phyloP scores from a whole-genome alignment of 2,797 vertebrate genomes.

The Sarcoramphus papa region DNA sequence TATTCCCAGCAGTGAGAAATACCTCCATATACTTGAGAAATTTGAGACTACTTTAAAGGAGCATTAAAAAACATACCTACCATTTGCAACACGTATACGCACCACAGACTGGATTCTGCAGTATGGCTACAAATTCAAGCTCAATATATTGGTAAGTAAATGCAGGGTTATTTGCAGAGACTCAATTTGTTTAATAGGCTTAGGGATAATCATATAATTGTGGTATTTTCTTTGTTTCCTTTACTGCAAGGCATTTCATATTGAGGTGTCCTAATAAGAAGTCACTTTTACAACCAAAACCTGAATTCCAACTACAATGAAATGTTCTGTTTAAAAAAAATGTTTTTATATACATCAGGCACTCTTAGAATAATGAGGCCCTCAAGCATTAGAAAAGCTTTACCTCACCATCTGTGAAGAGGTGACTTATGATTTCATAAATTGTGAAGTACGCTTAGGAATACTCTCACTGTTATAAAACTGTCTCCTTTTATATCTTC shows the following conservation, averaged over 20 bases:
- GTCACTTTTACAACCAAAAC: neutral
- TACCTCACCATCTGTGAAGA: conserved; percentile 23
- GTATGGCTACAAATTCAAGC: neutral
- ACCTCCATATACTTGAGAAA: neutral
- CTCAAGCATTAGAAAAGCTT: conserved; percentile 25
- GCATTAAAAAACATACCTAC: neutral
- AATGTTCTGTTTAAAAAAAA: neutral
- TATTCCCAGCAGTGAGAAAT: neutral
- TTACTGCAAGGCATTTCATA: neutral
- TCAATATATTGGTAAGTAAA: neutral
- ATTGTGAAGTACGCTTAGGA: neutral
- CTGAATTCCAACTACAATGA: neutral
- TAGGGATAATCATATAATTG: neutral
- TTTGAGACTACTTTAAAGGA: neutral
- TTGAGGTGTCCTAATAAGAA: neutral
- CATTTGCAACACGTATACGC: neutral
- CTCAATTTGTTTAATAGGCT: neutral
- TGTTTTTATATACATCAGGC: neutral
- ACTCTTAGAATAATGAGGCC: neutral
- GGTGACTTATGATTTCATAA: conserved; percentile 45
- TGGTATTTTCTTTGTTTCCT: neutral
- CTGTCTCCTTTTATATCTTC: conserved; percentile 5
- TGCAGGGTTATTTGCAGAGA: neutral
- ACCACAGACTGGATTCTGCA: neutral
- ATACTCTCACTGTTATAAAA: conserved; percentile 19